Percentiles rank a stretch among this genome's conserved stretches.
These are phyloP conservation scores for Cryptus viduatorius DNA, from an alignment of 2,888 invertebrate species.

Conservation along the genomic window DNA sequence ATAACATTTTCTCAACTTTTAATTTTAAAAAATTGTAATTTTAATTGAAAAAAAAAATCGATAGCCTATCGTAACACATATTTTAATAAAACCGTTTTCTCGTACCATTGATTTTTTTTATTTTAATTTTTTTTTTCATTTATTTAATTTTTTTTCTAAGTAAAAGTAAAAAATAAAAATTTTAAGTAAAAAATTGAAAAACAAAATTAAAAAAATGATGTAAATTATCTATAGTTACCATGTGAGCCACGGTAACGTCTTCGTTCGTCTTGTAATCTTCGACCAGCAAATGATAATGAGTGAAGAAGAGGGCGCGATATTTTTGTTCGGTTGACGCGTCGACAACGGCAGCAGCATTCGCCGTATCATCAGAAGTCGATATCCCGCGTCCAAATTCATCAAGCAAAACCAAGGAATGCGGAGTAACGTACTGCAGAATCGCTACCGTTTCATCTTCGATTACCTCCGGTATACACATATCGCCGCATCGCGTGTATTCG, in stretches of 20 bases:
- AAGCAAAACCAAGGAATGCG: slow-evolving; percentile 95
- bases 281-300: slow-evolving; percentile 97
- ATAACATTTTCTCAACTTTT: too few species aligned
- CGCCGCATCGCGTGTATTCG: slow-evolving; percentile 91
- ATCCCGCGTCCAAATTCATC: slow-evolving; percentile 99
- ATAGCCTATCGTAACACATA: slow-evolving; percentile 80
- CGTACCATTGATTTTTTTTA: slow-evolving; percentile 17
- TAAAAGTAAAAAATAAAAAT: not conserved
- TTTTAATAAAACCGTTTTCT: slow-evolving; percentile 79
- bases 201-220: not conserved
- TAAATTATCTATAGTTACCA: slow-evolving; percentile 89
- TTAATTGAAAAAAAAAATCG: slow-evolving; percentile 44
- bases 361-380: slow-evolving; percentile 98
- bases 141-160: not conserved
- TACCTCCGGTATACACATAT: slow-evolving; percentile 92
- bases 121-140: too few species aligned
- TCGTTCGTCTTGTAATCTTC: slow-evolving; percentile 91
- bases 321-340: slow-evolving; percentile 90
- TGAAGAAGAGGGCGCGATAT: slow-evolving; percentile 95
- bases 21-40: too few species aligned
- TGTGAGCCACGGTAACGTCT: slow-evolving; percentile 93
- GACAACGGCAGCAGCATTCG: slow-evolving; percentile 97
- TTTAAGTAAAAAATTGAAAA: not conserved
- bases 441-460: slow-evolving; percentile 89
- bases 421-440: slow-evolving; percentile 95